Conservation (phyloP, 2,113 vertebrate species). For the Pholis gunnellus region DNA sequence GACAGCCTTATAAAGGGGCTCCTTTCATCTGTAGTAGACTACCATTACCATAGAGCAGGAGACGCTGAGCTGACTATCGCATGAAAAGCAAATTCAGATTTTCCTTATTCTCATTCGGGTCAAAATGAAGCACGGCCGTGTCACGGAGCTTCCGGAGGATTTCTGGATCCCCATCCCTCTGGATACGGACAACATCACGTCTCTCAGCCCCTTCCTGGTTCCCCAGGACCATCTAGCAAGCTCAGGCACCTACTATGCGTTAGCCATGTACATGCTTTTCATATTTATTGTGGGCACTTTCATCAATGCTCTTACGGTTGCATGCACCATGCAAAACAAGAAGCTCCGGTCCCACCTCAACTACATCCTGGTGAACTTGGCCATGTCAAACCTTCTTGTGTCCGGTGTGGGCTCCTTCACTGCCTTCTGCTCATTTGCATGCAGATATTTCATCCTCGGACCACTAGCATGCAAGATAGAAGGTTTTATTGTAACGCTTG, state of each 20-base stretch:
- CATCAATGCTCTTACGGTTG: conserved; percentile 81
- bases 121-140: conserved; percentile 39
- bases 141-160: conserved; percentile 57
- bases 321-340: conserved; percentile 81
- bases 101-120: background rate
- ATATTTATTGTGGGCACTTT: conserved; percentile 64
- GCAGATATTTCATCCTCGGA: conserved; percentile 83
- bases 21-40: background rate
- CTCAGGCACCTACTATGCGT: conserved; percentile 55
- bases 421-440: conserved; percentile 70
- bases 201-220: conserved; percentile 80
- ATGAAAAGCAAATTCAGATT: conserved; percentile 5
- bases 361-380: conserved; percentile 87
- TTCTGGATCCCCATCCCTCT: conserved; percentile 77
- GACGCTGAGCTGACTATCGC: background rate
- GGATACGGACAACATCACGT: conserved; percentile 72
- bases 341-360: conserved; percentile 86
- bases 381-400: conserved; percentile 83
- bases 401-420: conserved; percentile 78
- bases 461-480: conserved; percentile 81
- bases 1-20: conserved; percentile 27
- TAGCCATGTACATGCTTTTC: conserved; percentile 74
- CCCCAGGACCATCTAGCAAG: conserved; percentile 80
- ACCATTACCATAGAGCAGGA: background rate
- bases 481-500: conserved; percentile 82